phyloP scores from a whole-genome alignment of 2,113 vertebrate genomes.

The Gymnocephalus cernua region DNA sequence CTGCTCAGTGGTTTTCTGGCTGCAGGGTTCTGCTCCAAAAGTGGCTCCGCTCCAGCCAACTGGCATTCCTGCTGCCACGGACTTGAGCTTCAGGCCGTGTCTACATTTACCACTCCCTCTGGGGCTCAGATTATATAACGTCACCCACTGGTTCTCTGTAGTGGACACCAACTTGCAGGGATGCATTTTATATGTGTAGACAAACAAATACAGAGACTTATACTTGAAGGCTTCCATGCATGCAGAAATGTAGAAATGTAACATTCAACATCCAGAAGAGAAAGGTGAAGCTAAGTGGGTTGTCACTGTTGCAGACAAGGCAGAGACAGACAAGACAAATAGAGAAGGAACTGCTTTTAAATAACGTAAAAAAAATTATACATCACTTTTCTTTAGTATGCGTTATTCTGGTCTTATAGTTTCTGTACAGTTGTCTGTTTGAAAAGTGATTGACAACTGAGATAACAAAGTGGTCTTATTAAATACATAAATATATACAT shows the following conservation, averaged over 20 bases:
- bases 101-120: slow-evolving; percentile 67
- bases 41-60: slow-evolving; percentile 54
- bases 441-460: not conserved
- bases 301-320: not conserved
- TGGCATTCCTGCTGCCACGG: slow-evolving; percentile 52
- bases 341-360: slow-evolving; percentile 19
- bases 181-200: slow-evolving; percentile 29
- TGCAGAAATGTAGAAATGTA: slow-evolving; percentile 16
- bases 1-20: slow-evolving; percentile 47
- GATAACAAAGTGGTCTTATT: no score
- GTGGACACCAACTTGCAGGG: slow-evolving; percentile 31
- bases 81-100: slow-evolving; percentile 49
- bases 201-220: not conserved
- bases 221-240: not conserved
- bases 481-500: no score
- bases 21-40: slow-evolving; percentile 39
- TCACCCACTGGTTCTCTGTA: slow-evolving; percentile 47
- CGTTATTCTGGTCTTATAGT: not conserved
- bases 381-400: not conserved
- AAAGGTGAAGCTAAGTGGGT: not conserved
- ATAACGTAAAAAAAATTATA: not conserved
- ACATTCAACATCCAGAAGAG: slow-evolving; percentile 3
- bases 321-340: slow-evolving; percentile 16
- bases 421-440: not conserved
- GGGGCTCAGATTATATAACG: slow-evolving; percentile 69